Base-by-base conservation (phyloP, 2,113 vertebrate genomes). In the Lepisosteus oculatus region DNA sequence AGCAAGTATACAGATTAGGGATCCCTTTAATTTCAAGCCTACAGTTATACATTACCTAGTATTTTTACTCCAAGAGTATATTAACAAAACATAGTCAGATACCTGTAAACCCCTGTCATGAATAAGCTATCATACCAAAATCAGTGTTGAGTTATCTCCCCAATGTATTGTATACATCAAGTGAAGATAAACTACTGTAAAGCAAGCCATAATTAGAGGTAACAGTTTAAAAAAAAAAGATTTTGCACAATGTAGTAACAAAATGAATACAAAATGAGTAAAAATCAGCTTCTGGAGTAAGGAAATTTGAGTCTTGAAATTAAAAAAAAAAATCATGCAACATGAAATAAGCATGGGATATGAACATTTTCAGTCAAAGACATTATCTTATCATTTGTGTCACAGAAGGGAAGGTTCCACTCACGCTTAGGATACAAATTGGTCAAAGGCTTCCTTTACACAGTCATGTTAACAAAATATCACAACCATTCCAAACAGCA, bases 1-100 rank as follows among this genome's bases (percentile, higher is more conserved):
- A 94, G 89, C 93, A 91, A 94, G 92, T 92, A 90, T 94, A 94
- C 93, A 96, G 90, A 93, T 86, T 88, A 92, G 80, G 85, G 86
- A 85, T 93, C 89, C 85, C 88, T 94, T 95, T 92, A 93, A 89
- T 87, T 83, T 92, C 88, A 91, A 81, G 81, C 87, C 85, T 92
- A 93, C 84, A 91, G 82, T 89, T 91, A 92, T 85, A 92, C 70
- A 84, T 86, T 85, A 90, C 88, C 88, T 92, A 86, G 86, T 85
- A 89, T 81, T 89, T 70, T 88, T 87, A 85, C 79, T 88, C 70
- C 80, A 76, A 70, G 15, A 68, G 55, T 66, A 43, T 70, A 80
- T 80, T 87, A 92, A 91, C 79, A 80, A 84, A 90, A 72, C 78
- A 92, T 90, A 78, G 67, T 85, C 85, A 83, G 82, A 91, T 80